Conservation (phyloP, 2,797 vertebrate genomes). For the Aythya fuligula region DNA sequence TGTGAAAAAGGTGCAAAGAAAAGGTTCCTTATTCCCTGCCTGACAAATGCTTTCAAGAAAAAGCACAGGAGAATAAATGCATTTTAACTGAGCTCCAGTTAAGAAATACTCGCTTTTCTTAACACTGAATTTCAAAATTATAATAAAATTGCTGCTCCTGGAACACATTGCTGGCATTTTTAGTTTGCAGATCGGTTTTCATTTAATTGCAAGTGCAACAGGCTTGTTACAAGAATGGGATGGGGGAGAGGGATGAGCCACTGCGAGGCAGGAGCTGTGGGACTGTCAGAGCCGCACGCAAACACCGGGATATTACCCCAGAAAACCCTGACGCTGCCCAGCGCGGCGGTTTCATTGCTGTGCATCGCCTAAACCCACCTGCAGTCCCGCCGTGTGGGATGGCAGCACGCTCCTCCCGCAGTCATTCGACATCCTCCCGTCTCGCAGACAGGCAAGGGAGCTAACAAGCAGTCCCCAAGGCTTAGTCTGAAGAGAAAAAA, state of each 20-base stretch:
- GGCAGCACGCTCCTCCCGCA: constrained; percentile 50
- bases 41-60: neutral
- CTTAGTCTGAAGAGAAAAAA: constrained; percentile 58
- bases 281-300: neutral
- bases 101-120: neutral
- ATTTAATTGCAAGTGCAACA: neutral
- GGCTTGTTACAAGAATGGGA: neutral
- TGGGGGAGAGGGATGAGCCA: neutral
- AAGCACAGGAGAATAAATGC: neutral
- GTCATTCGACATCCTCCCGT: constrained; percentile 72
- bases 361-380: constrained; percentile 61
- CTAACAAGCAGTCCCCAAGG: constrained; percentile 66
- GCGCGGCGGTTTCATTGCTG: constrained; percentile 23
- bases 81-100: neutral
- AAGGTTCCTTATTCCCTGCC: neutral
- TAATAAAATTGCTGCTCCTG: neutral
- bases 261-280: fast-evolving
- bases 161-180: neutral
- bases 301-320: neutral
- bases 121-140: neutral
- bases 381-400: constrained; percentile 77
- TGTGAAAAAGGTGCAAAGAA: neutral
- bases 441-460: constrained; percentile 67
- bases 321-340: neutral
- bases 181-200: neutral